Evolutionary conservation across 2,888 invertebrate genomes (phyloP), one percentile per base, ranked within the genome.

Genomic region (Pollenia angustigena): DNA sequence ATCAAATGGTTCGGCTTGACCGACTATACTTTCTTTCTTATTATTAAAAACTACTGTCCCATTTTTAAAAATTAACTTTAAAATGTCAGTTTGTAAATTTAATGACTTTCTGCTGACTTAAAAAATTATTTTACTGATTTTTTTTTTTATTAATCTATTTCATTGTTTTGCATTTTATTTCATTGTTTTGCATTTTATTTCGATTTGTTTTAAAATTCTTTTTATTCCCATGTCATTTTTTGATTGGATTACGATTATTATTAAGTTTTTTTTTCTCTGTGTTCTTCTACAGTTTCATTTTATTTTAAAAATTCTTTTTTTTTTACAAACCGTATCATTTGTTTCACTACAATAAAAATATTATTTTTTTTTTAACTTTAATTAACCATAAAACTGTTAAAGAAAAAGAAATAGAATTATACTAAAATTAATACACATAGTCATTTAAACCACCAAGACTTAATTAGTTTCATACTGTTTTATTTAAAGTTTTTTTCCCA

Each of bases 301-400:
- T 18, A 54, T 46, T 46, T 11, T 8, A 9, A 69, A 69, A 68
- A 68, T 68, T 68, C 12, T 4, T 18, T 1, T 18, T 1, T 18
- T 18, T 18, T 23, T 23, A 23, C 23, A 23, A 23, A 23, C 23
- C 23, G 23, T 23, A 23, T 23, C 23, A 23, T 23, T 23, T 23
- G 23, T 23, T 23, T 23, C 23, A 23, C 23, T 1, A 23, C 23
- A 23, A 23, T 23, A 23, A 23, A 23, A 23, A 23, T n/a, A 23
- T 2, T 23, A 23, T 23, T 23, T 23, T 9, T 56, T 40, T 42
- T 52, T 42, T 16, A 52, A 18, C 64, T 52, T 76, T 64, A 64
- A 76, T 64, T 64, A 23, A 23, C 14, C 52, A 64, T 76, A 44
- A 76, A 64, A 64, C 11, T 76, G 42, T 76, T 32, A 6, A 32